phyloP scores from a whole-genome alignment of 37 sponge, comb jelly and placozoan species.

The Dysidea cf. avara region DNA sequence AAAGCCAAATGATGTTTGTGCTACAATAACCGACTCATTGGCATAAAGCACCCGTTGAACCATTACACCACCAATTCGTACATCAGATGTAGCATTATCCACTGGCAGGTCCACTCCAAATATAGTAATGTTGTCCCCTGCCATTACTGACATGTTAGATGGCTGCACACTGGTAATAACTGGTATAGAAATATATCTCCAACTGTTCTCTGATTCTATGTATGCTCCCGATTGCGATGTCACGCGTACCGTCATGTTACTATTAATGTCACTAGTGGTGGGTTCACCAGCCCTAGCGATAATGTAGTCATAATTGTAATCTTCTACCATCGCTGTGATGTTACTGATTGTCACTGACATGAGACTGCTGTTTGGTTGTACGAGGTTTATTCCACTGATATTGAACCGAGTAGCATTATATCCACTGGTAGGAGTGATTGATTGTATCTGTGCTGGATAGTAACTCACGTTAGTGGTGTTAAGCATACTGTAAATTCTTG shows the following conservation, averaged over 20 bases:
- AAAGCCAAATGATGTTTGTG: too few species aligned
- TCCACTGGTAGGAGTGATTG: conserved; percentile 35
- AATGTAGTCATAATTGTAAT: not conserved
- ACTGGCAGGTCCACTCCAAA: too few species aligned
- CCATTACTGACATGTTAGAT: not conserved
- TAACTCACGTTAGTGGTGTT: conserved; percentile 38
- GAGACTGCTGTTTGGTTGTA: not conserved
- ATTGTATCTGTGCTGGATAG: conserved; percentile 14
- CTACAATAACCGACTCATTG: too few species aligned
- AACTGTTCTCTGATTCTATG: conserved; percentile 26
- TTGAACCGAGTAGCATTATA: conserved; percentile 58
- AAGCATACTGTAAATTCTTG: conserved; percentile 1
- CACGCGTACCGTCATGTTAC: too few species aligned
- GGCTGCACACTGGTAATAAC: conserved; percentile 21
- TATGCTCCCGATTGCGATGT: conserved; percentile 61
- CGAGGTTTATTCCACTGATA: conserved; percentile 48
- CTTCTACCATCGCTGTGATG: conserved; percentile 28
- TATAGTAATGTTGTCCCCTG: conserved; percentile 32
- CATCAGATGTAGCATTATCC: too few species aligned
- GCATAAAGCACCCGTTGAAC: too few species aligned
- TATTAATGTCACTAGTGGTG: too few species aligned
- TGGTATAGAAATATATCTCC: conserved; percentile 46
- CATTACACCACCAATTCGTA: too few species aligned
- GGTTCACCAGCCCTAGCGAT: not conserved
- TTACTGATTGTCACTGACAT: conserved; percentile 1